Evolutionary conservation across 1,140 invertebrate genomes (phyloP).

Genomic region (Plectrocnemia conspersa): DNA sequence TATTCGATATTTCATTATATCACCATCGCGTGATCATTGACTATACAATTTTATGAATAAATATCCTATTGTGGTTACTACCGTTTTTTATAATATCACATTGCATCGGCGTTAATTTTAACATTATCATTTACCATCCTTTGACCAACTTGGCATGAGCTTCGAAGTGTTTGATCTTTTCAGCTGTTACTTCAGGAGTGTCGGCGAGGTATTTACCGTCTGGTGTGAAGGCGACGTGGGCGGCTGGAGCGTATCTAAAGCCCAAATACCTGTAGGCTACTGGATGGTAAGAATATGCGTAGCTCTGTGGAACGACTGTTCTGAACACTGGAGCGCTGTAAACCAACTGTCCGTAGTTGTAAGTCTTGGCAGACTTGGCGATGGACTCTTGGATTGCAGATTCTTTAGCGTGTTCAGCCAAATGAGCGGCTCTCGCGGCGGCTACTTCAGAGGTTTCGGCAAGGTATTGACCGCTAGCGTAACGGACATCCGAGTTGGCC

Average conservation of each 20-base stretch:
- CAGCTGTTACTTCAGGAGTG: slow-evolving; percentile 39
- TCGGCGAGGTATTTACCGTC: slow-evolving; percentile 42
- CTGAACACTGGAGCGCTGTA: slow-evolving; percentile 24
- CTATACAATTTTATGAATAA: background rate
- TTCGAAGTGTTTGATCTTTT: slow-evolving; percentile 43
- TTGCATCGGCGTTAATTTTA: slow-evolving; percentile 6
- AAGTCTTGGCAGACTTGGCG: slow-evolving; percentile 32
- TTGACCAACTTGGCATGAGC: slow-evolving; percentile 39
- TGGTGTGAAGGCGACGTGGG: slow-evolving; percentile 38
- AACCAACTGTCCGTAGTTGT: slow-evolving; percentile 27
- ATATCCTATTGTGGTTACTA: background rate
- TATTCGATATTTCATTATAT: background rate
- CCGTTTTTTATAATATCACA: slow-evolving; percentile 13
- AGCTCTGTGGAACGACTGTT: background rate
- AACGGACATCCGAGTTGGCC: slow-evolving; percentile 43
- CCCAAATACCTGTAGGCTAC: slow-evolving; percentile 21
- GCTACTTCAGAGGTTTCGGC: slow-evolving; percentile 57
- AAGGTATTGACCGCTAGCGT: slow-evolving; percentile 52
- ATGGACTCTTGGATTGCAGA: slow-evolving; percentile 40
- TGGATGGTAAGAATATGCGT: slow-evolving; percentile 18
- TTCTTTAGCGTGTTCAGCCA: slow-evolving; percentile 51
- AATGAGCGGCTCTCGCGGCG: slow-evolving; percentile 50
- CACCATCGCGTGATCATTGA: background rate
- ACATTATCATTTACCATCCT: background rate
- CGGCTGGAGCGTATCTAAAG: slow-evolving; percentile 31